Conservation (phyloP, 1,140 invertebrate species). For the Mylabris phalerata region DNA sequence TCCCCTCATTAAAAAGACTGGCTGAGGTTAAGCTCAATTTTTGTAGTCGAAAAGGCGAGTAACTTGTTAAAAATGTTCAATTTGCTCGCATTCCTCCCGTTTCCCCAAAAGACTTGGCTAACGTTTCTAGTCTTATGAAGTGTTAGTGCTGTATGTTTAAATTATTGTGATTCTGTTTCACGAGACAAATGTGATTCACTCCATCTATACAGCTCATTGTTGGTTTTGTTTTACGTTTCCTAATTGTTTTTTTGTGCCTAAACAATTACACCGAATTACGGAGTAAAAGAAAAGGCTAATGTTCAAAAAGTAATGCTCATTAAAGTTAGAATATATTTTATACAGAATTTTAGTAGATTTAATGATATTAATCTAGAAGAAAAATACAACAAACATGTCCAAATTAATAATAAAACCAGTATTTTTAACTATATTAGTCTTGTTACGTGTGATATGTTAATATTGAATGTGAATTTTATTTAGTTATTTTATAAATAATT, state of each 20-base stretch:
- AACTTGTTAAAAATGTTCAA: too few species aligned
- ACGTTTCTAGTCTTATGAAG: too few species aligned
- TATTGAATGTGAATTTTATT: slow-evolving; percentile 11
- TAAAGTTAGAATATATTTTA: slow-evolving; percentile 7
- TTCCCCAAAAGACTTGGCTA: too few species aligned
- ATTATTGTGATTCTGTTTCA: neutral
- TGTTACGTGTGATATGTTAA: neutral
- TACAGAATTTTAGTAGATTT: slow-evolving; percentile 6
- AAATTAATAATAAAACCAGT: slow-evolving; percentile 3
- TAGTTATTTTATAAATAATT: slow-evolving; percentile 1
- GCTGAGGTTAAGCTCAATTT: too few species aligned
- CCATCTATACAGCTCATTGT: too few species aligned
- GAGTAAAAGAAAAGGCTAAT: slow-evolving; percentile 6
- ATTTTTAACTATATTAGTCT: slow-evolving; percentile 9
- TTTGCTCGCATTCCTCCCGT: too few species aligned
- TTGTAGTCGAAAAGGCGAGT: too few species aligned
- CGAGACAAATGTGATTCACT: neutral
- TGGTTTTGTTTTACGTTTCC: neutral
- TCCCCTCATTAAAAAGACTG: too few species aligned
- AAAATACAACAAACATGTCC: neutral
- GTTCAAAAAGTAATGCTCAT: slow-evolving; percentile 12
- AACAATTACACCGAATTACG: slow-evolving; percentile 1
- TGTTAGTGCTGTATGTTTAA: too few species aligned
- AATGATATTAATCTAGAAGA: too few species aligned
- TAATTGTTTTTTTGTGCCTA: slow-evolving; percentile 1